phyloP scores from a whole-genome alignment of 2,888 invertebrate species.

The Morinoia aosen region DNA sequence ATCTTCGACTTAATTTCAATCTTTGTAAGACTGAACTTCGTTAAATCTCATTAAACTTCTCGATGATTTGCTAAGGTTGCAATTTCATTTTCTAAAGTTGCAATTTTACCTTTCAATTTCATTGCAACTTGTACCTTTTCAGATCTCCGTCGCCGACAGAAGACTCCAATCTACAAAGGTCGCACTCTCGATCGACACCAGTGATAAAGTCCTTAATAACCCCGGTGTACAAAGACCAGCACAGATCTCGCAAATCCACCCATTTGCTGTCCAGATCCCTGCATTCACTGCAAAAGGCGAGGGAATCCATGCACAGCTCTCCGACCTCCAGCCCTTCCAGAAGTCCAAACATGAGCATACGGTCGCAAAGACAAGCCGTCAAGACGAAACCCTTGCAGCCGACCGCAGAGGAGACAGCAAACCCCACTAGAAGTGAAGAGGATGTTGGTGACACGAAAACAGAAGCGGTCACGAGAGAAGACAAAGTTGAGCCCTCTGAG shows the following conservation, averaged over 20 bases:
- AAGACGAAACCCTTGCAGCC: neutral
- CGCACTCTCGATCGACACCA: slow-evolving; percentile 21
- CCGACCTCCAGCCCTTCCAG: neutral
- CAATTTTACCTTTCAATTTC: too few species aligned
- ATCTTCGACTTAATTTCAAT: too few species aligned
- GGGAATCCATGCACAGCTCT: neutral
- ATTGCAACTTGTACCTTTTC: too few species aligned
- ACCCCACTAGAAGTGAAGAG: neutral
- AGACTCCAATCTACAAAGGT: neutral
- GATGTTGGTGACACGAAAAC: neutral
- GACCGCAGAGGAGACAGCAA: neutral
- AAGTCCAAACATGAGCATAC: neutral
- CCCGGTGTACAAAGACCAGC: slow-evolving; percentile 15
- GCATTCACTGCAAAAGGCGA: neutral
- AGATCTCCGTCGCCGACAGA: slow-evolving; percentile 21
- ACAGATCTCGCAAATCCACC: slow-evolving; percentile 35
- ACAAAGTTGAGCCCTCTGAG: neutral
- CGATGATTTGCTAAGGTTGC: too few species aligned
- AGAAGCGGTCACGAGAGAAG: neutral
- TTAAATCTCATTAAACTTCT: too few species aligned
- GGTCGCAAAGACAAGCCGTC: neutral
- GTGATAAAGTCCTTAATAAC: slow-evolving; percentile 14
- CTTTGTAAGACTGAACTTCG: too few species aligned
- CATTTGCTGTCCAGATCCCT: neutral
- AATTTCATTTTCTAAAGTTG: too few species aligned